phyloP scores from a whole-genome alignment of 2,113 vertebrate genomes.

The Heterotis niloticus region DNA sequence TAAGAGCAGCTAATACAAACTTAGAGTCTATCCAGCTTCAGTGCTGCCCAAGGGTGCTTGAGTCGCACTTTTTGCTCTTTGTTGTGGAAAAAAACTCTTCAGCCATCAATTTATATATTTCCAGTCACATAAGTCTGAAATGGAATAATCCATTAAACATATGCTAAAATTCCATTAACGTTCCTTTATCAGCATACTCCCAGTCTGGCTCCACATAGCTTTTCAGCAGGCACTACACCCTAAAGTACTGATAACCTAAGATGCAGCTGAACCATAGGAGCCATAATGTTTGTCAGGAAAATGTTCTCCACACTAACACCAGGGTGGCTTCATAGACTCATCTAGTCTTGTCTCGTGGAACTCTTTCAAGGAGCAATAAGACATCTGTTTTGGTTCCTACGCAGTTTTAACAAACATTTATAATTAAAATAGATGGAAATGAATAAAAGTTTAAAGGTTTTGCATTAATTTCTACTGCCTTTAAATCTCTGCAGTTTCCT shows the following conservation, averaged over 20 bases:
- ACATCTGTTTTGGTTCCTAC: too few species aligned
- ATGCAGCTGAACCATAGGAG: not conserved
- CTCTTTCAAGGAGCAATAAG: too few species aligned
- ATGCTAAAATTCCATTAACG: not conserved
- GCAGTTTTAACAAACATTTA: too few species aligned
- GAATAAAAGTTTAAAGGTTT: too few species aligned
- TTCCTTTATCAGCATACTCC: not conserved
- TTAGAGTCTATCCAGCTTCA: not conserved
- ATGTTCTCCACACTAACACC: too few species aligned
- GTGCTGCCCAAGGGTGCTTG: not conserved
- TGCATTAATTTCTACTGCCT: too few species aligned
- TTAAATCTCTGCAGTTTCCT: too few species aligned
- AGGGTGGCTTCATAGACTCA: too few species aligned
- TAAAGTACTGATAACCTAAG: not conserved
- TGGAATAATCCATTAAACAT: not conserved
- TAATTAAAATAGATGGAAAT: too few species aligned
- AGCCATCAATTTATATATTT: not conserved
- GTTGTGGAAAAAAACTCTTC: not conserved
- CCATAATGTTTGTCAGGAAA: too few species aligned
- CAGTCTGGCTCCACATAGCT: not conserved
- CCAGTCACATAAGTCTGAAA: not conserved
- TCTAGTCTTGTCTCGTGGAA: not conserved
- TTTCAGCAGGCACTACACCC: not conserved
- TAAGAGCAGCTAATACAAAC: not conserved
- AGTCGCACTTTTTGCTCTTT: not conserved